A percentile compares a stretch with the other conserved stretches of the same genome.
Evolutionary conservation across 1,140 invertebrate species (phyloP).

Genomic region (Alviniconcha marisindica): DNA sequence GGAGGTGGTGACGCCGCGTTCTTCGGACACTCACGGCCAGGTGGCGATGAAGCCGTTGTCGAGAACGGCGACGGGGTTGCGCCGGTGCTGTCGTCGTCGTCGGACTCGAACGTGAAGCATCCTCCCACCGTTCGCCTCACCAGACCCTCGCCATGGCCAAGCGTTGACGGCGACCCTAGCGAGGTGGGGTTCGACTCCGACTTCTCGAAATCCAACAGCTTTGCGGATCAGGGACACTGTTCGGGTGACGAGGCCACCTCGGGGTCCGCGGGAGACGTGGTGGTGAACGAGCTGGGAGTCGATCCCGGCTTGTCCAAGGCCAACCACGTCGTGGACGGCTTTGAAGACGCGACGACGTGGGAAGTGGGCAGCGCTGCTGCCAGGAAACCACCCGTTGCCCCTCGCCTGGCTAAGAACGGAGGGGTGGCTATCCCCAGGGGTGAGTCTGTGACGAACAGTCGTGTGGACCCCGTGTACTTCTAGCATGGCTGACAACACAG

Average conservation of each 20-base stretch:
- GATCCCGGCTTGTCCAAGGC: too few species aligned
- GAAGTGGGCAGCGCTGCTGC: neutral
- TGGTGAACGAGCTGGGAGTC: too few species aligned
- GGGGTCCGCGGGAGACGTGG: too few species aligned
- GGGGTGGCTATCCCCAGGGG: neutral
- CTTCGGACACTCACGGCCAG: too few species aligned
- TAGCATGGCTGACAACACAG: neutral
- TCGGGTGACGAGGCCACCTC: too few species aligned
- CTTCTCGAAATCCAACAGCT: neutral
- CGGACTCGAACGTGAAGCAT: neutral
- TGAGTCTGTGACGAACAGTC: neutral
- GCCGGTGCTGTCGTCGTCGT: neutral
- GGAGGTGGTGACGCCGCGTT: too few species aligned
- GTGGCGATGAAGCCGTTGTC: neutral
- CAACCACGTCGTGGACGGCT: too few species aligned
- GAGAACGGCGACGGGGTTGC: neutral
- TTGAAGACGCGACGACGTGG: neutral
- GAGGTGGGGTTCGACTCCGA: neutral
- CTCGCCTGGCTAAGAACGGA: neutral
- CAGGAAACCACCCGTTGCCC: neutral
- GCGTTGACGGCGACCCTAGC: neutral
- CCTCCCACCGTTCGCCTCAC: neutral
- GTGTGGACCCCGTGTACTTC: constrained; percentile 18
- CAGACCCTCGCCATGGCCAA: neutral
- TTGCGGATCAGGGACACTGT: too few species aligned